These are phyloP conservation scores for Parnassius smintheus DNA, from an alignment of 2,888 invertebrate genomes.

Conservation along the genomic window DNA sequence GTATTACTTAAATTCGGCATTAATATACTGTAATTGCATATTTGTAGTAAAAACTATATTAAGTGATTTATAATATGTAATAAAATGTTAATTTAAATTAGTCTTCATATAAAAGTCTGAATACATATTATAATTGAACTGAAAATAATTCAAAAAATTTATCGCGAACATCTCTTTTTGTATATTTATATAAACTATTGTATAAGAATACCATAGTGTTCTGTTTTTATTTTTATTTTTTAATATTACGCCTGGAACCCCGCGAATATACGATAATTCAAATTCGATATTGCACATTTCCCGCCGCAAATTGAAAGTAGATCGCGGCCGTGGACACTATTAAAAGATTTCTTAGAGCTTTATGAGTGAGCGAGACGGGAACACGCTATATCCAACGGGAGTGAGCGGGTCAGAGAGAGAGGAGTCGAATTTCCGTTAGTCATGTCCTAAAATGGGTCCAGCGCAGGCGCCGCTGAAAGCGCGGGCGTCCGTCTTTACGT, in stretches of 20 bases:
- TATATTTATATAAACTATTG: no score
- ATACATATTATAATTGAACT: no score
- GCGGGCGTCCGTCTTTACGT: slow-evolving; percentile 79
- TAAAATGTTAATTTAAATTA: no score
- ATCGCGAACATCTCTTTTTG: no score
- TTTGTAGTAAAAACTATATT: no score
- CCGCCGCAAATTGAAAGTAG: slow-evolving; percentile 79
- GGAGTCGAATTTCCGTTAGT: slow-evolving; percentile 85
- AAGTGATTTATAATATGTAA: no score
- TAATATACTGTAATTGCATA: no score
- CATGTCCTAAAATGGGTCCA: slow-evolving; percentile 87
- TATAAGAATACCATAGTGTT: no score
- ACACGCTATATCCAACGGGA: slow-evolving; percentile 67
- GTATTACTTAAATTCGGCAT: no score
- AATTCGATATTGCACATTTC: slow-evolving; percentile 64
- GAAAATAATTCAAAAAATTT: no score
- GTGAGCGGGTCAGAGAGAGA: slow-evolving; percentile 75
- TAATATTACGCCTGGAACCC: slow-evolving; percentile 30
- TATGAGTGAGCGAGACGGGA: slow-evolving; percentile 73
- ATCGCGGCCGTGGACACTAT: slow-evolving; percentile 82
- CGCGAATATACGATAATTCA: slow-evolving; percentile 52
- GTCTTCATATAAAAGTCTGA: no score
- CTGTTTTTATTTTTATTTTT: no score
- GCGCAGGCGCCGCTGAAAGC: slow-evolving; percentile 81
- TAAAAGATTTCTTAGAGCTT: slow-evolving; percentile 82